These are phyloP conservation scores for Cheirogaleus major DNA, from an alignment of 2,797 vertebrate genomes.

Conservation along the genomic window DNA sequence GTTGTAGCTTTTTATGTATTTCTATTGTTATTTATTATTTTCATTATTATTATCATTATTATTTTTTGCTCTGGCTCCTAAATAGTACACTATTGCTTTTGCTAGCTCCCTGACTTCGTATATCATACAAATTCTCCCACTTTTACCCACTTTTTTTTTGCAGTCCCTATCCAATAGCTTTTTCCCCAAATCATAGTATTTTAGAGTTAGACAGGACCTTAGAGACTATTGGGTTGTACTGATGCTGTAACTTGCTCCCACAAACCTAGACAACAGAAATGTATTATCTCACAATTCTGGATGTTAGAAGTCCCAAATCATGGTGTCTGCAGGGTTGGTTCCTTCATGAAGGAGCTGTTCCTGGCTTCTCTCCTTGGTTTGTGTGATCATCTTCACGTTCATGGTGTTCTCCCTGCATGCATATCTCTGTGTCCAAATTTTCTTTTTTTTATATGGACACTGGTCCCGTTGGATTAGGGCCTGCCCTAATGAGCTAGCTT, in stretches of 20 bases:
- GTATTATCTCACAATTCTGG: neutral
- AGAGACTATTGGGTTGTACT: neutral
- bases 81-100: neutral
- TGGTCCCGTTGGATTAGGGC: neutral
- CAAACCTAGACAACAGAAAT: neutral
- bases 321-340: neutral
- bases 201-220: neutral
- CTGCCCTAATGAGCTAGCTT: neutral
- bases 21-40: neutral
- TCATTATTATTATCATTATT: neutral
- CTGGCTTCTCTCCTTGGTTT: neutral
- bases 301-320: neutral
- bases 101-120: neutral
- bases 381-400: neutral
- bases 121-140: neutral
- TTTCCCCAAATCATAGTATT: neutral
- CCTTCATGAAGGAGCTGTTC: neutral
- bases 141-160: neutral
- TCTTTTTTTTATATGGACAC: neutral
- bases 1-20: neutral
- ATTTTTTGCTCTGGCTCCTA: neutral
- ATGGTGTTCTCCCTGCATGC: neutral
- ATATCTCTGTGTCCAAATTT: neutral
- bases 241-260: neutral
- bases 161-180: neutral